Base-by-base conservation (phyloP, 2,888 invertebrate species). In the Drosophila siamana region DNA sequence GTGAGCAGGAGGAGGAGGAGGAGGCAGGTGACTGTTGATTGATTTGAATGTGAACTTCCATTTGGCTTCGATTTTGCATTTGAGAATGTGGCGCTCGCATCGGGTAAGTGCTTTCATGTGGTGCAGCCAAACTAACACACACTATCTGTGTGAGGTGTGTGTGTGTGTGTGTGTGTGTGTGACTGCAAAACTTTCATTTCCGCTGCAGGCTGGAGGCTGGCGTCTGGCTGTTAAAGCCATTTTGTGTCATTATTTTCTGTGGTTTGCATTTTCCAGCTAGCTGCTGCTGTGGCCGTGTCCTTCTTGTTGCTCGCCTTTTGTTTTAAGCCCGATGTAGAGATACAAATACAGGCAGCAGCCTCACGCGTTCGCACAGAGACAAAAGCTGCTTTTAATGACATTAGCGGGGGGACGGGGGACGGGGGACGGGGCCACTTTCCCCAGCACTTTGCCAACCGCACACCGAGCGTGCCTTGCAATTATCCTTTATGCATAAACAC, bases 221-320 rank as follows among this genome's bases (percentile, higher is more conserved):
- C 22, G 26, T 59, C 24, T 56, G 78, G 59, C 74, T 68, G 73
- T 73, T 78, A 65, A 69, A 72, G 78, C 72, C 74, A 75, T 82
- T 86, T 86, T 86, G 78, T 80, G 77, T 78, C 83, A 78, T 86
- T 83, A 86, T 82, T 73, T 86, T 80, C 65, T 83, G 82, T 75
- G 82, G 81, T 85, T 77, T 85, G 85, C 82, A 85, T 81, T 81
- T 85, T 74, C 85, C 82, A 72, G 69, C 74, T 76, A 19, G 19
- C 19, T 26, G n/a, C 33, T 22, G 46, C 30, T 63, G 62, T 64
- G 71, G 30, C 40, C 71, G 67, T 79, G 2, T 9, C 28, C 4
- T 9, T 28, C 28, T 52, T 51, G 51, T 52, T 72, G 64, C 56
- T 69, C 74, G 71, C 77, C 82, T 72, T 79, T 81, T 82, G 82